Base-by-base conservation (phyloP, 2,888 invertebrate genomes). In the Strigamia maritima region DNA sequence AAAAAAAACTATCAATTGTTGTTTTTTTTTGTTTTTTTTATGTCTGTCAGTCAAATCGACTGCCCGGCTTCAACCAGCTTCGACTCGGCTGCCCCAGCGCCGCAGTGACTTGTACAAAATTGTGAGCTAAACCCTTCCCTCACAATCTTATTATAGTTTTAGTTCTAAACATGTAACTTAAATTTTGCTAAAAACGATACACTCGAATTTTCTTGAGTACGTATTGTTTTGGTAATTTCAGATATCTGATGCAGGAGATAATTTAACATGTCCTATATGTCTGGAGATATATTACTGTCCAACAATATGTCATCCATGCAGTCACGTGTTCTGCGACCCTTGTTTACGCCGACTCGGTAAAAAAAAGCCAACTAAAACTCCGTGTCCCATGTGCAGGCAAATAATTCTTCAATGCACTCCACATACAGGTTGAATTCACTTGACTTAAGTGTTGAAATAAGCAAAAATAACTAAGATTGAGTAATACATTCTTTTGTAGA, bases 311-410 rank as follows among this genome's bases (percentile, higher is more conserved):
- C 75, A 75, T 75, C 75, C 75, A 0, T 75, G 75, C 35, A 35
- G 75, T n/a, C 75, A 75, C 28, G 35, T 75, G 12, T 75, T 26
- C 28, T 75, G 75, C 26, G 75, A 75, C 24, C 75, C 75, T 26
- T 75, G 75, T 75, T 75, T 75, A 19, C 22, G 75, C 6, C 28
- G 35, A 1, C 28, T 75, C 3, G 75, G 75, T n/a, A 75, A 35
- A 75, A 75, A 75, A 75, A 28, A 75, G 16, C 75, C 75, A 75
- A 75, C 75, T 16, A 35, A 28, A 75, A 75, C 75, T 31, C 35
- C 75, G 12, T 75, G 75, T 14, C 75, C 75, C 12, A 26, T 75
- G 75, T 75, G 75, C 35, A 28, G 75, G 28, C 24, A 75, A 35
- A 28, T 75, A 75, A 75, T 75, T 75, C 75, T 24, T 19, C 28